phyloP scores from a whole-genome alignment of 2,113 vertebrate genomes.

The Vombatus ursinus region DNA sequence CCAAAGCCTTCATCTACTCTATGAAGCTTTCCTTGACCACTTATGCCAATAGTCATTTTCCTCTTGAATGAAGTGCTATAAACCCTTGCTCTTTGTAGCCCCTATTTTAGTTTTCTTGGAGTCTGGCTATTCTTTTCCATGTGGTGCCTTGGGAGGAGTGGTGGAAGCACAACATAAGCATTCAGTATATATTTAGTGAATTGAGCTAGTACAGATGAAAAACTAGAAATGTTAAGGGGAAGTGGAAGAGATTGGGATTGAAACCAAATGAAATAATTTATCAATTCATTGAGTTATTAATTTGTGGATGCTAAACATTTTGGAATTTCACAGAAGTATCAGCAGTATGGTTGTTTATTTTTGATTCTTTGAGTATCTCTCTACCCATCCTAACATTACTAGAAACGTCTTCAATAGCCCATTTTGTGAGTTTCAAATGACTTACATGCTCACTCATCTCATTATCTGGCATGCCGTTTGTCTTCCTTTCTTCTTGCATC shows the following conservation, averaged over 20 bases:
- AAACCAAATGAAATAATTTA: constrained; percentile 29
- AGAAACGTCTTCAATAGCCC: constrained; percentile 32
- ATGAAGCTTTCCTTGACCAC: background rate
- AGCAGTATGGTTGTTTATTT: background rate
- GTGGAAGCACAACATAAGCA: background rate
- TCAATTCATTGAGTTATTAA: background rate
- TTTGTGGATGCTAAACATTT: background rate
- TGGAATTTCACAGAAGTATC: constrained; percentile 19
- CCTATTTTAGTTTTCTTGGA: background rate
- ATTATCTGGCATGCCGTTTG: constrained; percentile 66
- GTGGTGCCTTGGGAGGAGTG: background rate
- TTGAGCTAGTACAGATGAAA: background rate
- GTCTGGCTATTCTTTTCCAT: background rate
- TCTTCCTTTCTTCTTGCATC: constrained; percentile 62
- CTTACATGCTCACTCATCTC: constrained; percentile 63
- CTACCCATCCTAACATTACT: constrained; percentile 22
- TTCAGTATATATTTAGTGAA: background rate
- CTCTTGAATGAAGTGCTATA: background rate
- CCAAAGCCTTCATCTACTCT: background rate
- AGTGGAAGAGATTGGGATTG: background rate
- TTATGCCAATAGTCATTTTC: background rate
- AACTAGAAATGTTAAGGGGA: background rate
- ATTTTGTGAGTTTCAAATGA: constrained; percentile 59
- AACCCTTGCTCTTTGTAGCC: background rate
- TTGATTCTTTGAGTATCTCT: background rate